phyloP scores from a whole-genome alignment of 2,888 invertebrate genomes.

The Odontocolon sp. region DNA sequence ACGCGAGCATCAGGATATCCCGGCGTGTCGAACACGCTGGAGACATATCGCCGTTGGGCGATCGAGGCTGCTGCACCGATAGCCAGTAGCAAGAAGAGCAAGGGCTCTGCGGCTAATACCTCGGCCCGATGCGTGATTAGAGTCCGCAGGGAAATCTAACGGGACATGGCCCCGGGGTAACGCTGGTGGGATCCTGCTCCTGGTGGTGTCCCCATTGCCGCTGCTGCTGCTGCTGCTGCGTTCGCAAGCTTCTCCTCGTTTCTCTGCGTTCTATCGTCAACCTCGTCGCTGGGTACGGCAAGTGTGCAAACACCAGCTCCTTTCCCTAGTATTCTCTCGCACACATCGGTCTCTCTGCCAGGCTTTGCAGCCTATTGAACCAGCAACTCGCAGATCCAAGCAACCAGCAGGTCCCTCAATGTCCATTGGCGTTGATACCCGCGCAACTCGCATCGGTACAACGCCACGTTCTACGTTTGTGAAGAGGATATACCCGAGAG shows the following conservation, averaged over 20 bases:
- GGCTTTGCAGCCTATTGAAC: constrained; percentile 1
- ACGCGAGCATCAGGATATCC: constrained; percentile 26
- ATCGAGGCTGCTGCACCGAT: constrained; percentile 55
- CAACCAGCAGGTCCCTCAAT: neutral
- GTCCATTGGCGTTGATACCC: neutral
- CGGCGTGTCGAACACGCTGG: constrained; percentile 67
- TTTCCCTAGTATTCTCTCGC: neutral
- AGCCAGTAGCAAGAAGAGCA: constrained; percentile 14
- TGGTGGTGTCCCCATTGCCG: constrained; percentile 47
- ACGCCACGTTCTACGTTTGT: neutral
- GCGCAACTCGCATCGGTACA: neutral
- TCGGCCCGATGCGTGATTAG: constrained; percentile 76
- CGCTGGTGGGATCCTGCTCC: constrained; percentile 43
- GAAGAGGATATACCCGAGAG: constrained; percentile 32
- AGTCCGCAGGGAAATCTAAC: constrained; percentile 78
- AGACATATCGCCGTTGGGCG: constrained; percentile 68
- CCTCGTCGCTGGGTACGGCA: constrained; percentile 8
- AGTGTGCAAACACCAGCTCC: constrained; percentile 4
- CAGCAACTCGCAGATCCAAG: neutral
- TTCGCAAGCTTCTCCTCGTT: constrained; percentile 43
- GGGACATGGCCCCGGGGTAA: constrained; percentile 72
- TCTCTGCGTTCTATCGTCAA: constrained; percentile 15
- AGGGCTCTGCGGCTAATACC: constrained; percentile 71
- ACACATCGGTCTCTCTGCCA: neutral
- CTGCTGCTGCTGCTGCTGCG: constrained; percentile 6